A percentile compares a stretch with the other conserved stretches of the same genome.
These are phyloP conservation scores for Saguinus midas DNA, from an alignment of 2,113 vertebrate species.

Conservation along the genomic window DNA sequence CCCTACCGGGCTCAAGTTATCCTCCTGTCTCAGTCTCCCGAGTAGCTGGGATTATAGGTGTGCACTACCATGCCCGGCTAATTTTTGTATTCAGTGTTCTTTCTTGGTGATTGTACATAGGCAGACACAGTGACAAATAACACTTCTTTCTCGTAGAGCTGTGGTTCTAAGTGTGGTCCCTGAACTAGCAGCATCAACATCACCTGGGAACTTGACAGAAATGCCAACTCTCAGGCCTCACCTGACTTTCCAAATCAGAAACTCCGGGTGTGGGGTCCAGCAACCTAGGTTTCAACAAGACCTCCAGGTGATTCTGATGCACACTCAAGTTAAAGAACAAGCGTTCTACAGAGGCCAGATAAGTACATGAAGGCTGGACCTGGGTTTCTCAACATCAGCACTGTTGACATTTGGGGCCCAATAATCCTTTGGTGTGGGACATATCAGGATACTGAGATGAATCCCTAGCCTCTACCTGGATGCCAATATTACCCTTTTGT, in stretches of 20 bases:
- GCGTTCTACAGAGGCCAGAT: not conserved
- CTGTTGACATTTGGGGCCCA: not conserved
- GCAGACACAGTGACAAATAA: not conserved
- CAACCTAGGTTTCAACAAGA: not conserved
- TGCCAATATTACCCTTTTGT: not conserved
- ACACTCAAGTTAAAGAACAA: not conserved
- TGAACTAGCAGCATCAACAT: not conserved
- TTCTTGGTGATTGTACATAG: not conserved
- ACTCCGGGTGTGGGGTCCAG: not conserved
- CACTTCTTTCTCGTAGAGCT: fast-evolving
- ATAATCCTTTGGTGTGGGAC: fast-evolving
- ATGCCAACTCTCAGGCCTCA: not conserved
- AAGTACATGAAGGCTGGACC: not conserved
- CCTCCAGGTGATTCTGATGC: not conserved
- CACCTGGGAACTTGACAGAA: not conserved
- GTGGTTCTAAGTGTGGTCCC: not conserved
- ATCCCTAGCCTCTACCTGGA: not conserved
- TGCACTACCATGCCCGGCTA: too few relatives aligned
- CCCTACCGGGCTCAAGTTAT: too few relatives aligned
- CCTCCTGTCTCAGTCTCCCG: too few relatives aligned
- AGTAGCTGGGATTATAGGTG: too few relatives aligned
- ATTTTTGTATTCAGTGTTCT: not conserved
- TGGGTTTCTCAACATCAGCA: not conserved
- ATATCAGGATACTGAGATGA: not conserved
- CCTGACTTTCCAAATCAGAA: not conserved